A percentile compares a stretch with the other conserved stretches of the same genome.
Evolutionary conservation across 2,888 invertebrate species (phyloP).

Genomic region (Gymnosoma rotundatum): DNA sequence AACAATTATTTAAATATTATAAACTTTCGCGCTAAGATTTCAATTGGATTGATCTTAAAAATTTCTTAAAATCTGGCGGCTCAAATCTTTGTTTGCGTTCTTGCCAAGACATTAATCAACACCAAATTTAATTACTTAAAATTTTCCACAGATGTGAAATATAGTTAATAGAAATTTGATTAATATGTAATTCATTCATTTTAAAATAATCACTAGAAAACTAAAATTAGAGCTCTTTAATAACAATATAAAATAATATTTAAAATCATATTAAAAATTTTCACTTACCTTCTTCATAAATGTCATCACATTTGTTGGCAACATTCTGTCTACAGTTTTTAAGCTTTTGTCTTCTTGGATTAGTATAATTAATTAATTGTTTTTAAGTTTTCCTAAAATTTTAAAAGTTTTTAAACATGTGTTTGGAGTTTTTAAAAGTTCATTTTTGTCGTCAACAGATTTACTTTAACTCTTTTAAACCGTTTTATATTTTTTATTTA

Average conservation of each 20-base stretch:
- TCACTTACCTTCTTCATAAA: slow-evolving; percentile 94
- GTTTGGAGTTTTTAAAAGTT: neutral
- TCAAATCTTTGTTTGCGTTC: too few relatives aligned
- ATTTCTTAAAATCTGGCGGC: too few relatives aligned
- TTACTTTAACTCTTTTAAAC: neutral
- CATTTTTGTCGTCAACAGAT: neutral
- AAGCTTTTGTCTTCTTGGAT: slow-evolving; percentile 49
- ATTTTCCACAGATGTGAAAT: too few relatives aligned
- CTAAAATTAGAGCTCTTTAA: neutral
- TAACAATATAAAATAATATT: neutral
- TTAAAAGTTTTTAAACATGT: neutral
- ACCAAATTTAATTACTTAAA: too few relatives aligned
- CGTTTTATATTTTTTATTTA: neutral
- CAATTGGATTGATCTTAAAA: too few relatives aligned
- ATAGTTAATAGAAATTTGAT: too few relatives aligned
- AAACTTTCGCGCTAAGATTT: too few relatives aligned
- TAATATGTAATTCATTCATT: too few relatives aligned
- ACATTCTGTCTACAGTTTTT: slow-evolving; percentile 84
- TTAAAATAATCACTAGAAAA: too few relatives aligned
- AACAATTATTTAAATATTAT: too few relatives aligned
- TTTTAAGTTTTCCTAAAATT: neutral
- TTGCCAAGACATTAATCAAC: too few relatives aligned
- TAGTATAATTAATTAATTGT: neutral
- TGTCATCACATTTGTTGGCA: slow-evolving; percentile 95
- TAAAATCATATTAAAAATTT: neutral